Conservation (phyloP, 2,113 vertebrate species). For the Corydoras sp. region DNA sequence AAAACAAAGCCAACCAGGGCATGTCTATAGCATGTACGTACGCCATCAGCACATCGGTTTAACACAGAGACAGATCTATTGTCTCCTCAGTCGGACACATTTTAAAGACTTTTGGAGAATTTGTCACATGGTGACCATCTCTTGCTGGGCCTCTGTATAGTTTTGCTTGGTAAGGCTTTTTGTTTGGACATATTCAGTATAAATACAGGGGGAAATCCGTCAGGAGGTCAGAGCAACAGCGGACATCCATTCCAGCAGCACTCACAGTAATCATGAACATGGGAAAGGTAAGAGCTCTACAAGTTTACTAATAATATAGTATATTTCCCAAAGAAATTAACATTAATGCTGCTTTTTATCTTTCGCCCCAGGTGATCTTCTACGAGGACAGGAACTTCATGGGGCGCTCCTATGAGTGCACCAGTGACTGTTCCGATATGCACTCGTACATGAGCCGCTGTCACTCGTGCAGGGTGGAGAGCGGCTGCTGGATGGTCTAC, state of each 20-base stretch:
- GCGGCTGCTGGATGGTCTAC: conserved; percentile 54
- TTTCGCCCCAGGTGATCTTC: conserved; percentile 14
- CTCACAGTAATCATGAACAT: conserved; percentile 19
- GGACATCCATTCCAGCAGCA: neutral
- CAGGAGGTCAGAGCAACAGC: conserved; percentile 5
- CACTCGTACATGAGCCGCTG: no score
- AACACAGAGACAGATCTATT: neutral
- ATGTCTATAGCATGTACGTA: neutral
- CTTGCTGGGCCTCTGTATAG: conserved; percentile 5
- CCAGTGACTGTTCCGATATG: conserved; percentile 9
- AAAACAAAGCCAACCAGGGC: neutral
- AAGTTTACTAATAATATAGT: neutral
- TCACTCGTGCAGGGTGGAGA: conserved; percentile 49
- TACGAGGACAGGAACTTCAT: conserved; percentile 28
- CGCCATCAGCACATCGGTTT: neutral
- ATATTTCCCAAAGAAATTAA: neutral
- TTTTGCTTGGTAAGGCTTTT: conserved; percentile 20
- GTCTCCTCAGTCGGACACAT: neutral
- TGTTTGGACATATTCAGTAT: conserved; percentile 4
- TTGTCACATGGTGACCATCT: neutral
- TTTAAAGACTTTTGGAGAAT: neutral
- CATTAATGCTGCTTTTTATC: neutral
- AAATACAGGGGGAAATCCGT: conserved; percentile 14
- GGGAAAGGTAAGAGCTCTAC: conserved; percentile 6
- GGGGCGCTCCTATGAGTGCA: conserved; percentile 23